These are phyloP conservation scores for Xestia xanthographa DNA, from an alignment of 2,888 invertebrate genomes.

Conservation along the genomic window DNA sequence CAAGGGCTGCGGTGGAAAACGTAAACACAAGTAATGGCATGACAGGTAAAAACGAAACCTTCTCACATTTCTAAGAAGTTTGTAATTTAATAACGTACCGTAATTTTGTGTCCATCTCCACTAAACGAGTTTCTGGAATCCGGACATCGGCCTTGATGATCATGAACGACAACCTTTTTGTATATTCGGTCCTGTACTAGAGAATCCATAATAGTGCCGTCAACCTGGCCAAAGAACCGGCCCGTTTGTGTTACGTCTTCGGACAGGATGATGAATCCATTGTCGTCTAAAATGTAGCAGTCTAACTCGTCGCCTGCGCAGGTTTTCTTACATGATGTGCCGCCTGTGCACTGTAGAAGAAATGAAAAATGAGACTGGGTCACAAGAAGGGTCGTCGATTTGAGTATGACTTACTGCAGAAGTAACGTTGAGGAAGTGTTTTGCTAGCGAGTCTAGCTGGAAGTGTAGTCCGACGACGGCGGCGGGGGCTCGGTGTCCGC, in stretches of 20 bases:
- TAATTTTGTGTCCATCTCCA: constrained; percentile 83
- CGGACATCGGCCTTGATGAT: constrained; percentile 97
- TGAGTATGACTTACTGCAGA: constrained; percentile 92
- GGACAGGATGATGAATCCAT: constrained; percentile 97
- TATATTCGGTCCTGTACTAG: constrained; percentile 97
- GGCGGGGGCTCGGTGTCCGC: constrained; percentile 96
- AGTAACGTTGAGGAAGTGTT: constrained; percentile 96
- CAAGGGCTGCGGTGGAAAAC: constrained; percentile 84
- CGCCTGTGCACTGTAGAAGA: constrained; percentile 92
- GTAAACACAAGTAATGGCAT: not conserved
- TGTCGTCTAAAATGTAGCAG: constrained; percentile 98
- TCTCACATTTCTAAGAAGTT: not conserved
- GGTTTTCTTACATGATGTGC: constrained; percentile 94
- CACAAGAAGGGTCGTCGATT: constrained; percentile 8
- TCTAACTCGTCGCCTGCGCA: constrained; percentile 97
- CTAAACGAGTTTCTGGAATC: constrained; percentile 92
- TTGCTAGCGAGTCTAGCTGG: constrained; percentile 95
- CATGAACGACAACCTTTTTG: constrained; percentile 96
- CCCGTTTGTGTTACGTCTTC: constrained; percentile 97
- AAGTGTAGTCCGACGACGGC: constrained; percentile 98
- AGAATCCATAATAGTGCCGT: constrained; percentile 98
- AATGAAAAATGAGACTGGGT: constrained; percentile 36
- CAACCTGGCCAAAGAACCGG: constrained; percentile 98
- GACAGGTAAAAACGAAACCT: not conserved
- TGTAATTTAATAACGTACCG: constrained; percentile 69